phyloP scores from a whole-genome alignment of 2,797 vertebrate species.

The Gymnoscopelus microlampas region DNA sequence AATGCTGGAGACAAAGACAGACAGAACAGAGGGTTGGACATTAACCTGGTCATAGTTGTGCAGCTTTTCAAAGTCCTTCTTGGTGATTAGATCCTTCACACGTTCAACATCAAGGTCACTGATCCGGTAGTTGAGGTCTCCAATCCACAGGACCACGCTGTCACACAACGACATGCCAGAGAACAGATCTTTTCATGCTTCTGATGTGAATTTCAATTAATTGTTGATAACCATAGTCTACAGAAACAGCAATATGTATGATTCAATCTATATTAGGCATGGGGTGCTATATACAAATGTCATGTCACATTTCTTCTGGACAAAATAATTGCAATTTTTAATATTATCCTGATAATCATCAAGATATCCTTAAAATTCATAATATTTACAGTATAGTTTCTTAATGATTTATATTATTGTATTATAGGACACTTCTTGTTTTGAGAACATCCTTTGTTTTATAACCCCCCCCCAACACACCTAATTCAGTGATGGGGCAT shows the following conservation, averaged over 20 bases:
- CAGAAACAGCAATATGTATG: neutral
- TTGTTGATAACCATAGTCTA: neutral
- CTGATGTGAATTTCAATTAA: neutral
- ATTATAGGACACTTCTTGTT: no score
- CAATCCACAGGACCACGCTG: slow-evolving; percentile 94
- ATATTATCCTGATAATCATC: no score
- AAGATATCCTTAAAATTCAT: no score
- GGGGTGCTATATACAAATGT: no score
- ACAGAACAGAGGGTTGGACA: no score
- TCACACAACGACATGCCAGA: neutral
- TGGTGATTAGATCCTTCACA: slow-evolving; percentile 90
- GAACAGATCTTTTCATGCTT: neutral
- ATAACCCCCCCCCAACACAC: no score
- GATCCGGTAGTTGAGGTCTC: slow-evolving; percentile 97
- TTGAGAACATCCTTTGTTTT: no score
- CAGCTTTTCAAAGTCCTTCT: slow-evolving; percentile 88
- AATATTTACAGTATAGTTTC: neutral
- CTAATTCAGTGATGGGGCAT: no score
- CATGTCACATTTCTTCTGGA: no score
- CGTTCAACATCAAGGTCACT: slow-evolving; percentile 88
- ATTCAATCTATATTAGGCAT: no score
- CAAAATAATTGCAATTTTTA: no score
- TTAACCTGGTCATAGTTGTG: slow-evolving; percentile 90
- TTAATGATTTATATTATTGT: neutral
- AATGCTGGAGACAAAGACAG: no score